These are phyloP conservation scores for Psettodes erumei DNA, from an alignment of 2,113 vertebrate genomes.

Conservation along the genomic window DNA sequence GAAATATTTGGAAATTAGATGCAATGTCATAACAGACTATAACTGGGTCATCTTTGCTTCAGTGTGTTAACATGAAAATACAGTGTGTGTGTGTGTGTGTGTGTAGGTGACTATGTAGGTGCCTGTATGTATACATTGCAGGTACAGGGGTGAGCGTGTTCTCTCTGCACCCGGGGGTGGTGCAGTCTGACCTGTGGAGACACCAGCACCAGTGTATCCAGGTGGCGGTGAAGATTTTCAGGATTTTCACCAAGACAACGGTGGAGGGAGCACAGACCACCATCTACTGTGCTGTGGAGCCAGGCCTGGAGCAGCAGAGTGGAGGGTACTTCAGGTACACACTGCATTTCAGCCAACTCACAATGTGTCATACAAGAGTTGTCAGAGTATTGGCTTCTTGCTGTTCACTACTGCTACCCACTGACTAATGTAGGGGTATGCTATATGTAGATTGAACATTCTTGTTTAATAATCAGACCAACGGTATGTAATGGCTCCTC, in stretches of 20 bases:
- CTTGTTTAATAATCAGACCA: neutral
- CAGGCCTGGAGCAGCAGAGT: constrained; percentile 77
- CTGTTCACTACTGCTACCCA: constrained; percentile 6
- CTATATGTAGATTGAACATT: neutral
- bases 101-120: neutral
- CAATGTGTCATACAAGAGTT: neutral
- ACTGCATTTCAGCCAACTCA: neutral
- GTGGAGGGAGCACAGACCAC: constrained; percentile 84
- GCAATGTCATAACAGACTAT: neutral
- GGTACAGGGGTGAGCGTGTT: constrained; percentile 82
- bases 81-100: neutral
- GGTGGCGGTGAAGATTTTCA: constrained; percentile 77
- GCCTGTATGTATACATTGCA: constrained; percentile 39
- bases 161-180: constrained; percentile 83
- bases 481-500: constrained; percentile 11
- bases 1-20: neutral
- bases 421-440: neutral
- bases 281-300: constrained; percentile 83
- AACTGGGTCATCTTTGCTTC: neutral
- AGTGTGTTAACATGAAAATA: neutral
- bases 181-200: constrained; percentile 82
- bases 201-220: constrained; percentile 79
- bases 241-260: constrained; percentile 79
- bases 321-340: constrained; percentile 83
- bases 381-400: neutral